Evolutionary conservation across 2,888 invertebrate species (phyloP).

Genomic region (Tinea semifulvella): DNA sequence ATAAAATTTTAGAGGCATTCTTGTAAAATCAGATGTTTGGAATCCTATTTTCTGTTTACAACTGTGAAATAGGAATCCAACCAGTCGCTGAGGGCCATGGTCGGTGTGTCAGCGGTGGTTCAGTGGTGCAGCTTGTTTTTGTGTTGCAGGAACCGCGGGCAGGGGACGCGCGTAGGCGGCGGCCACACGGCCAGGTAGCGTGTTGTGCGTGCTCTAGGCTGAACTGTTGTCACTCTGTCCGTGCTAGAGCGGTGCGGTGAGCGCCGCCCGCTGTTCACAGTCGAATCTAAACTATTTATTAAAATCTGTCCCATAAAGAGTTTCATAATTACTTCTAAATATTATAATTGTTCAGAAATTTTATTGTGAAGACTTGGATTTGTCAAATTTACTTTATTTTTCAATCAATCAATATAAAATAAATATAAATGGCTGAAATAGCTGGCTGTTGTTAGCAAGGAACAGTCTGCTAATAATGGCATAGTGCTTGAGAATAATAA

Average conservation of each 20-base stretch:
- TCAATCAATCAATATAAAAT: no score
- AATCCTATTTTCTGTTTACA: background rate
- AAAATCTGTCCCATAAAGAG: no score
- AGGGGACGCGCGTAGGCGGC: slow-evolving; percentile 57
- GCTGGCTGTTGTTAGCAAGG: no score
- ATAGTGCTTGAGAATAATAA: no score
- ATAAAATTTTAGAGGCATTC: slow-evolving; percentile 2
- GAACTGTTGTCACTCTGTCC: slow-evolving; percentile 62
- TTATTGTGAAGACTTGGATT: no score
- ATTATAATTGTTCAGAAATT: no score
- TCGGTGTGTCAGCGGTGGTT: slow-evolving; percentile 16
- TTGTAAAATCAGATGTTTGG: slow-evolving; percentile 5
- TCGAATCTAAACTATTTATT: slow-evolving; percentile 36
- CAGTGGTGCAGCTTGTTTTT: slow-evolving; percentile 56
- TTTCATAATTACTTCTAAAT: no score
- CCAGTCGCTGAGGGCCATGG: slow-evolving; percentile 4
- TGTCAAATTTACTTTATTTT: no score
- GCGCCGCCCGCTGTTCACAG: slow-evolving; percentile 35
- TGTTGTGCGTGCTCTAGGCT: slow-evolving; percentile 68
- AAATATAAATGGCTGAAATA: no score
- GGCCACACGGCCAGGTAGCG: slow-evolving; percentile 53
- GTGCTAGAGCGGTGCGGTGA: slow-evolving; percentile 62
- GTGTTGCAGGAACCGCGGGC: slow-evolving; percentile 62
- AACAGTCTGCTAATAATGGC: no score
- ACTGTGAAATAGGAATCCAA: slow-evolving; percentile 1